Percentiles rank a stretch among this genome's conserved stretches.
Conservation (phyloP, 2,113 vertebrate species). For the Catharus fuscescens region DNA sequence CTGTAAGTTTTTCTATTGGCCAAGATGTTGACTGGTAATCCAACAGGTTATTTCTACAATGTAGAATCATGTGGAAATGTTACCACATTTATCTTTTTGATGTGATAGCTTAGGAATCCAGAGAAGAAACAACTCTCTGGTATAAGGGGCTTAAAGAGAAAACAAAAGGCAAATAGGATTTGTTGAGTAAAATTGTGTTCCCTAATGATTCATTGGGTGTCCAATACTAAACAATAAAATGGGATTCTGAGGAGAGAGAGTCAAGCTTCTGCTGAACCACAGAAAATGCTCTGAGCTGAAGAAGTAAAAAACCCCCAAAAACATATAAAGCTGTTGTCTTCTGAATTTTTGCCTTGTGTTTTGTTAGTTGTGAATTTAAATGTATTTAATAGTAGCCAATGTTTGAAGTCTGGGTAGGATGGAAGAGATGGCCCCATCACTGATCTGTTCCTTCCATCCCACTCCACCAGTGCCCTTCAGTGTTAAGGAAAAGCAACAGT, state of each 20-base stretch:
- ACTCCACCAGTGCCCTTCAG: background rate
- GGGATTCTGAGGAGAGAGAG: background rate
- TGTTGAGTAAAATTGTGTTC: background rate
- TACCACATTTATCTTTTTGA: background rate
- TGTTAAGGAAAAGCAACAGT: background rate
- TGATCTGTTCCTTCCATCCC: background rate
- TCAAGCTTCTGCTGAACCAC: background rate
- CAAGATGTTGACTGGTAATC: background rate
- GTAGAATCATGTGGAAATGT: background rate
- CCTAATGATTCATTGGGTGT: background rate
- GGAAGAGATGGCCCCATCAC: background rate
- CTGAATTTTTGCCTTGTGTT: background rate
- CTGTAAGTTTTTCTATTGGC: background rate
- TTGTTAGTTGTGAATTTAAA: background rate
- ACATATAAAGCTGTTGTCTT: background rate
- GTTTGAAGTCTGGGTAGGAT: background rate
- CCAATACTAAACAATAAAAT: background rate
- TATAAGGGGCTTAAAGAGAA: background rate
- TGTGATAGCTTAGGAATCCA: slow-evolving; percentile 7
- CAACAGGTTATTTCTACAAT: background rate
- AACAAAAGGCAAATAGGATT: background rate
- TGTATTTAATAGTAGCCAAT: background rate
- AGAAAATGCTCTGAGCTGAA: background rate
- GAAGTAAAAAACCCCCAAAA: background rate
- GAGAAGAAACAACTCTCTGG: background rate